Evolutionary conservation across 2,113 vertebrate species (phyloP).

Genomic region (Pitta sordida): DNA sequence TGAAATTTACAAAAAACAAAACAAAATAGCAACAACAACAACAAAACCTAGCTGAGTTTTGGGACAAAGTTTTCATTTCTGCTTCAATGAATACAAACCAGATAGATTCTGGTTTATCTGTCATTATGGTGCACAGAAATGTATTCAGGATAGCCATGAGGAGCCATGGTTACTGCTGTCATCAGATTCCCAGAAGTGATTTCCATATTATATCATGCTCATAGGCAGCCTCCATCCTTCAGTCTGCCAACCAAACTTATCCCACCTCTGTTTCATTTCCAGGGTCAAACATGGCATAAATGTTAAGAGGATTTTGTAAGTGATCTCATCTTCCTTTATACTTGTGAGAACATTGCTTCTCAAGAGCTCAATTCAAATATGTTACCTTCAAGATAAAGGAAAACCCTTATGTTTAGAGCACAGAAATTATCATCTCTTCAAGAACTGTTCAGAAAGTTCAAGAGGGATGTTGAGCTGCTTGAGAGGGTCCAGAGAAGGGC

Average conservation of each 20-base stretch:
- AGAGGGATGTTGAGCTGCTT: too few species aligned
- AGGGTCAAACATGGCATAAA: background rate
- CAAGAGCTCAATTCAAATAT: background rate
- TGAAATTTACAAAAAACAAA: background rate
- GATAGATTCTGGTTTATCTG: background rate
- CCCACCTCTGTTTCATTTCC: background rate
- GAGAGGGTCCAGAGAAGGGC: too few species aligned
- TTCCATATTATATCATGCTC: background rate
- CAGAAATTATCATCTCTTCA: background rate
- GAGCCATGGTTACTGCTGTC: background rate
- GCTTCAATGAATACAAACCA: background rate
- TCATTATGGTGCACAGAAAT: fast-evolving
- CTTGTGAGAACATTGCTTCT: background rate
- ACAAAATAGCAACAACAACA: too few species aligned
- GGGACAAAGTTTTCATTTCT: background rate
- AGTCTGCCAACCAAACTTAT: background rate
- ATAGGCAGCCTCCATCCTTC: background rate
- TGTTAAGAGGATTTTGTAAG: background rate
- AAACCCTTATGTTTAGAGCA: background rate
- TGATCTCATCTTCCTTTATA: background rate
- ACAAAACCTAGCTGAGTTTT: too few species aligned
- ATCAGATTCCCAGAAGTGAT: background rate
- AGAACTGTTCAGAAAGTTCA: background rate
- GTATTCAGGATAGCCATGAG: background rate
- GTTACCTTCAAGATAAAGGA: background rate